phyloP scores from a whole-genome alignment of 2,888 invertebrate species.

The Siphlonurus alternatus region DNA sequence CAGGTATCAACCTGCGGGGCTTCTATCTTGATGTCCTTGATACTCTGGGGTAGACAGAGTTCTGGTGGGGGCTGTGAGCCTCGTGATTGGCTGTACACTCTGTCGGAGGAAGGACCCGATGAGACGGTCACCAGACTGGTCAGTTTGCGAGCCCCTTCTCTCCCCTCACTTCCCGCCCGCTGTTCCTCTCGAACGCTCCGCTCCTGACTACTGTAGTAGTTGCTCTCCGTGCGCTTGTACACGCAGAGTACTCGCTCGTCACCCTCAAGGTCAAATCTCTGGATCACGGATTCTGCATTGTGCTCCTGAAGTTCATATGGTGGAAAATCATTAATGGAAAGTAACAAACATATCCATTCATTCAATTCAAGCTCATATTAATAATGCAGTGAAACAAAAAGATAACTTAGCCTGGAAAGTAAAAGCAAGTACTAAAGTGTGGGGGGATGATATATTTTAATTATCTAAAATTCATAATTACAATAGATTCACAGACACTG shows the following conservation, averaged over 20 bases:
- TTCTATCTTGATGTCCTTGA: conserved; percentile 30
- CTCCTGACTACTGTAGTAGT: background rate
- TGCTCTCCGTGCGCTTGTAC: conserved; percentile 21
- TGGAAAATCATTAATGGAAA: no score
- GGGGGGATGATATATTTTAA: no score
- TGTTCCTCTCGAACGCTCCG: conserved; percentile 7
- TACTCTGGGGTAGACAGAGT: conserved; percentile 27
- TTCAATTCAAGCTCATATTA: no score
- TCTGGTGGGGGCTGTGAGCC: conserved; percentile 14
- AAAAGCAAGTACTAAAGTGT: no score
- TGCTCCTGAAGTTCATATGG: conserved; percentile 32
- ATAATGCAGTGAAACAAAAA: no score
- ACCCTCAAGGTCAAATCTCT: conserved; percentile 34
- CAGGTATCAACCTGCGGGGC: conserved; percentile 36
- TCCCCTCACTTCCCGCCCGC: background rate
- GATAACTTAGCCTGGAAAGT: no score
- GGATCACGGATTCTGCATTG: conserved; percentile 37
- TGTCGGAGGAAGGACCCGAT: background rate
- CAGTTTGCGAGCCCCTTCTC: background rate
- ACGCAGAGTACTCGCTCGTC: conserved; percentile 33
- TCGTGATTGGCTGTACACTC: background rate
- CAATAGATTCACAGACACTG: no score
- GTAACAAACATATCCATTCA: no score
- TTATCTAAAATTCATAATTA: no score
- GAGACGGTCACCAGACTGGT: background rate